Base-by-base conservation (phyloP, 2,797 vertebrate genomes). In the Arrhamphus sclerolepis region DNA sequence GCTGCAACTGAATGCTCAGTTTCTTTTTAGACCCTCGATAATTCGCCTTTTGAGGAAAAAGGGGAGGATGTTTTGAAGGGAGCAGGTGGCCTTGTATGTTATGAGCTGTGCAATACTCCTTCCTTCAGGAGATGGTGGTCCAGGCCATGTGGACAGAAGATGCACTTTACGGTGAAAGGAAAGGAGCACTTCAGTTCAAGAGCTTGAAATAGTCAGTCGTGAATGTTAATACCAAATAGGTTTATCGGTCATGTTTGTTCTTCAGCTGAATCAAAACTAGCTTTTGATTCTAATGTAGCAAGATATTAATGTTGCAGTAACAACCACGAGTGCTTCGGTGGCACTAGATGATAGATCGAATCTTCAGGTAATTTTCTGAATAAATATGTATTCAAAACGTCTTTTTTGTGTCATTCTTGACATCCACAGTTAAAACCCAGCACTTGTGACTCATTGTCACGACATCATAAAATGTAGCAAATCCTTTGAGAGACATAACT, bases 161-260 rank as follows among this genome's bases (percentile, higher is more conserved):
- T 59, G 87, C 89, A 91, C 90, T 92, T 92, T 89, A 89, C 53
- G 54, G 65, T 70, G 49, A 72, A 73, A 62, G 46, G 67, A 31
- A 38, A 29, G 52, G 49, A 76, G 20, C 24, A 22, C 66, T 75
- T 82, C 20, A 73, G 77, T 62, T 87, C 48, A 66, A 62, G 67
- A 75, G 82, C 68, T 83, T 85, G 73, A 56, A 72, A 60, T 81
- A 82, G 80, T 82, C 77, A 87, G 81, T 74, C 50, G 75, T 84
- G 81, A 88, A 86, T 65, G 77, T 89, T 60, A n/a, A 81, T 66
- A 82, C 65, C 74, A 81, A 85, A 86, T 79, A 57, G 40, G 61
- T 31, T 62, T 38, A 62, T 62, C 65, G 71, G 71, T 77, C 54
- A 42, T 81, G 48, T 55, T 52, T 41, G 61, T 79, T 77, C 52